phyloP scores from a whole-genome alignment of 2,113 vertebrate genomes.

The Dissostichus mawsoni region DNA sequence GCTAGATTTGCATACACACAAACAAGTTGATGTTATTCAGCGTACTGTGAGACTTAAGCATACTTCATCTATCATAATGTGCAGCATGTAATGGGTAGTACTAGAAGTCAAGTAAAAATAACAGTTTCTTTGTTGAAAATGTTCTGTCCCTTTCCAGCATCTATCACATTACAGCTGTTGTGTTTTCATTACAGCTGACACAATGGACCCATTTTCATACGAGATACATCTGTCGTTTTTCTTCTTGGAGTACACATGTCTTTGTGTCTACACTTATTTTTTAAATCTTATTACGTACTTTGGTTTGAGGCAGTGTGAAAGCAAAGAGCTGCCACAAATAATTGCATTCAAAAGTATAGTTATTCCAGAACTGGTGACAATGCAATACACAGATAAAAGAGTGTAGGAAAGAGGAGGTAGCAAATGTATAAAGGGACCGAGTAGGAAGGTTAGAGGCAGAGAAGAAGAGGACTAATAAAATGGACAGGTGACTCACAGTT shows the following conservation, averaged over 20 bases:
- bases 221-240: not conserved
- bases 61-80: conserved; percentile 18
- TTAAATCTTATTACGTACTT: conserved; percentile 17
- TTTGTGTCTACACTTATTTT: conserved; percentile 7
- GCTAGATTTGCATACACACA: conserved; percentile 26
- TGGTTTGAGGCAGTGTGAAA: conserved; percentile 10
- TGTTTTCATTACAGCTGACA: conserved; percentile 4
- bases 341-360: conserved; percentile 20
- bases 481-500: conserved; percentile 20
- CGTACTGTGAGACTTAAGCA: not conserved
- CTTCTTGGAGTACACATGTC: not conserved
- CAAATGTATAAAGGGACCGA: not conserved
- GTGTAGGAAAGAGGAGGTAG: not conserved
- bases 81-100: not conserved
- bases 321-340: conserved; percentile 2
- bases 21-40: not conserved
- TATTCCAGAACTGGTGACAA: conserved; percentile 24
- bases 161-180: not conserved
- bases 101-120: conserved; percentile 11
- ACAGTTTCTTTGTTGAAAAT: not conserved
- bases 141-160: not conserved
- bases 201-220: not conserved
- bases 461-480: conserved; percentile 18
- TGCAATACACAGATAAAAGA: not conserved
- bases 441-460: not conserved